Conservation (phyloP, 2,113 vertebrate species). For the Oryzias celebensis region DNA sequence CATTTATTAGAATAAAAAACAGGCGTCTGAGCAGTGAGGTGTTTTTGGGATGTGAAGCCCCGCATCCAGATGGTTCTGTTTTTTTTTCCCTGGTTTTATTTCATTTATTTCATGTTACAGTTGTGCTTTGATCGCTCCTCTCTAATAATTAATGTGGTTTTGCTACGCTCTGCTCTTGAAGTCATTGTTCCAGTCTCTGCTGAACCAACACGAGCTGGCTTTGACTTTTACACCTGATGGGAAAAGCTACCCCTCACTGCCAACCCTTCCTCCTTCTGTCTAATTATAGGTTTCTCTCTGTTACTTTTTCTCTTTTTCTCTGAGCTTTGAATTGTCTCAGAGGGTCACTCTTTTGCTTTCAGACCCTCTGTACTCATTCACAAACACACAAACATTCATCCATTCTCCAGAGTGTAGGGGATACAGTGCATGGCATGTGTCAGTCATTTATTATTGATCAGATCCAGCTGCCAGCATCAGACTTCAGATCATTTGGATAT, state of each 20-base stretch:
- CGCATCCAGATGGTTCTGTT: constrained; percentile 72
- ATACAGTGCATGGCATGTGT: constrained; percentile 73
- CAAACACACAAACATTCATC: constrained; percentile 28
- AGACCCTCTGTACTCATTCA: constrained; percentile 24
- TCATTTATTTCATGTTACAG: constrained; percentile 78
- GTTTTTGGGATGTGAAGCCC: constrained; percentile 63
- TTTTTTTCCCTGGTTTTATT: constrained; percentile 64
- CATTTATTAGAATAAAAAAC: constrained; percentile 26
- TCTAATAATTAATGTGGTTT: constrained; percentile 77
- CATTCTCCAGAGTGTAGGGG: constrained; percentile 52
- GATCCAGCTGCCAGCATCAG: constrained; percentile 70
- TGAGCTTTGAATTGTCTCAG: constrained; percentile 60
- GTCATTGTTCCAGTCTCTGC: constrained; percentile 70
- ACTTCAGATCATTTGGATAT: constrained; percentile 64
- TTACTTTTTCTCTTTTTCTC: constrained; percentile 37
- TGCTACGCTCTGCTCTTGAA: constrained; percentile 69
- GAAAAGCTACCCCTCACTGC: constrained; percentile 30
- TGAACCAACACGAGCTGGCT: constrained; percentile 56
- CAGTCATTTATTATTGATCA: constrained; percentile 78
- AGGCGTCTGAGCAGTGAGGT: constrained; percentile 47
- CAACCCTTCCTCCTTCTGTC: constrained; percentile 35
- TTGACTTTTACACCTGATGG: constrained; percentile 72
- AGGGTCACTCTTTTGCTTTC: constrained; percentile 32
- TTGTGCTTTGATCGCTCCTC: constrained; percentile 73
- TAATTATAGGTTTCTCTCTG: constrained; percentile 33